Percentiles rank a stretch among this genome's conserved stretches.
phyloP scores from a whole-genome alignment of 1,140 invertebrate genomes.

The Calephelis virginiensis region DNA sequence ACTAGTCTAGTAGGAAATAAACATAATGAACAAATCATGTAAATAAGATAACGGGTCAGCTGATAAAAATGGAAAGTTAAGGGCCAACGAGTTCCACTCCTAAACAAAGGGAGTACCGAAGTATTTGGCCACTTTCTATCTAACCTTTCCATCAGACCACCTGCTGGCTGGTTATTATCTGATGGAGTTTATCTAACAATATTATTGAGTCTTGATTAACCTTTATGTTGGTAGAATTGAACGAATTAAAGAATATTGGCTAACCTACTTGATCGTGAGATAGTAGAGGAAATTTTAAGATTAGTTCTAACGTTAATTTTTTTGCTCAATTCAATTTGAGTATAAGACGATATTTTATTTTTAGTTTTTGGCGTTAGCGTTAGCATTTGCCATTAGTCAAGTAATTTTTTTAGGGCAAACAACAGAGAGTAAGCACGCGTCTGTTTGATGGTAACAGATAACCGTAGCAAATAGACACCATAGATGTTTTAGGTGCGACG shows the following conservation, averaged over 20 bases:
- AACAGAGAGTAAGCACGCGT: too few species aligned
- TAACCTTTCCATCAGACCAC: neutral
- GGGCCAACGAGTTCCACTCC: slow-evolving; percentile 6
- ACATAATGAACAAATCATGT: neutral
- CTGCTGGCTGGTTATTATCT: slow-evolving; percentile 8
- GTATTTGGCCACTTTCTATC: slow-evolving; percentile 16
- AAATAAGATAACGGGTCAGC: slow-evolving; percentile 1
- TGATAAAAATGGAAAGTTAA: slow-evolving; percentile 17
- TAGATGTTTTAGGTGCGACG: too few species aligned
- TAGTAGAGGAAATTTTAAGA: too few species aligned
- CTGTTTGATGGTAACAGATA: too few species aligned
- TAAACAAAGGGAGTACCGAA: slow-evolving; percentile 12
- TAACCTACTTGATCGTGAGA: neutral
- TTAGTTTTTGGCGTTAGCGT: too few species aligned
- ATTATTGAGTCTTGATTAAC: slow-evolving; percentile 15
- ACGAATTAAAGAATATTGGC: neutral
- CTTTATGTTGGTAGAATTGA: slow-evolving; percentile 15
- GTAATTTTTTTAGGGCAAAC: too few species aligned
- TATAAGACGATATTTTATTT: too few species aligned
- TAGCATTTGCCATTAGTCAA: too few species aligned
- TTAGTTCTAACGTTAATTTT: too few species aligned
- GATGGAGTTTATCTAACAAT: slow-evolving; percentile 6
- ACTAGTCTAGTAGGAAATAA: too few species aligned
- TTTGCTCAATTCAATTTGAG: too few species aligned
- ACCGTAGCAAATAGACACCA: too few species aligned